Percentiles rank a stretch among this genome's conserved stretches.
Evolutionary conservation across 2,113 vertebrate genomes (phyloP).

Genomic region (Pyxicephalus adspersus): DNA sequence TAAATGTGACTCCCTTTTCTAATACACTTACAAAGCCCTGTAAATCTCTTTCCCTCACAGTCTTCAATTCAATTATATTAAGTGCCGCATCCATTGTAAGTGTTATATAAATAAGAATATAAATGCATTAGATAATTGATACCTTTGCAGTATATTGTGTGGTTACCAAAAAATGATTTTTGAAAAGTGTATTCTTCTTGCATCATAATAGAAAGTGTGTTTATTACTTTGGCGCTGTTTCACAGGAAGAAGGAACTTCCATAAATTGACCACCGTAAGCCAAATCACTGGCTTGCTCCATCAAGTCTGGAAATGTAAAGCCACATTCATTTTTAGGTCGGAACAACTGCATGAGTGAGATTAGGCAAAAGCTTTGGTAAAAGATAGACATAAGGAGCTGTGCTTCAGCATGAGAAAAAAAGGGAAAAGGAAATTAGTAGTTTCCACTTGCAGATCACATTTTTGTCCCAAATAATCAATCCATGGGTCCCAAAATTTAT

Average conservation of each 20-base stretch:
- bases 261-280: background rate
- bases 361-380: no score
- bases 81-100: conserved; percentile 24
- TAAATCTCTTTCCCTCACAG: conserved; percentile 7
- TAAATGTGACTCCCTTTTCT: conserved; percentile 1
- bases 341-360: no score
- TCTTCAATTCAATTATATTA: conserved; percentile 22
- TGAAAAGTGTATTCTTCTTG: background rate
- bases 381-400: no score
- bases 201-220: background rate
- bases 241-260: background rate
- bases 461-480: no score
- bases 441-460: no score
- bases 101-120: background rate
- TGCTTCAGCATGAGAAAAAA: no score
- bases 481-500: no score
- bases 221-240: background rate
- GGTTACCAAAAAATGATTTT: background rate
- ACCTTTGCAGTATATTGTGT: background rate
- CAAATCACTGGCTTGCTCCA: background rate
- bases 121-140: conserved; percentile 16
- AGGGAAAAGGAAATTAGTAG: no score
- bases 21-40: conserved; percentile 13
- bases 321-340: no score
- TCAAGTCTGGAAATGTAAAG: background rate